Conservation (phyloP, 2,113 vertebrate genomes). For the Calypte anna region DNA sequence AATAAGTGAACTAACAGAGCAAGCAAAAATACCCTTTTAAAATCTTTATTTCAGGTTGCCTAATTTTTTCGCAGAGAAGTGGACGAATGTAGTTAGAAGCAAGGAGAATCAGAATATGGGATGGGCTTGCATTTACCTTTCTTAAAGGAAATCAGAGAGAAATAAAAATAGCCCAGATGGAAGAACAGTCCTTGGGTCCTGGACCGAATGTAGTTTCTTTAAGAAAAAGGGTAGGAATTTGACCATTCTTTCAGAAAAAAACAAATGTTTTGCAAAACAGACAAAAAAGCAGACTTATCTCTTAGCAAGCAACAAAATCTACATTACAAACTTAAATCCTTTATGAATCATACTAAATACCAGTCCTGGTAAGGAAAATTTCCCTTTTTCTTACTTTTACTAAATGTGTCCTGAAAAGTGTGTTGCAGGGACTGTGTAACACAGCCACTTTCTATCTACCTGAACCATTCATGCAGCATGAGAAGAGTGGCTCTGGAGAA, state of each 20-base stretch:
- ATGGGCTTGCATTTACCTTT: not conserved
- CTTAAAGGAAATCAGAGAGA: not conserved
- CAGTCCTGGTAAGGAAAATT: not conserved
- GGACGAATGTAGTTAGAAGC: not conserved
- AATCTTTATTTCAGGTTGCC: not conserved
- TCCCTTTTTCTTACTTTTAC: not conserved
- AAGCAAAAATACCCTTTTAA: not conserved
- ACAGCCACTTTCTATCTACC: not conserved
- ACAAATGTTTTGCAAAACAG: not conserved
- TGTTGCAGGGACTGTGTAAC: not conserved
- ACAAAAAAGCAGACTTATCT: not conserved
- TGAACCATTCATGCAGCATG: not conserved
- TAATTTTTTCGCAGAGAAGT: not conserved
- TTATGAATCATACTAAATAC: not conserved
- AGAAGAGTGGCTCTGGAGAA: not conserved
- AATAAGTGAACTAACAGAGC: not conserved
- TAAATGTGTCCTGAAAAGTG: not conserved
- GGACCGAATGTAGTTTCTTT: not conserved
- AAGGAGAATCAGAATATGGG: not conserved
- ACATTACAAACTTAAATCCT: not conserved
- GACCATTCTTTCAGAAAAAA: not conserved
- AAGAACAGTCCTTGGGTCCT: not conserved
- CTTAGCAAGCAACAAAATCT: not conserved
- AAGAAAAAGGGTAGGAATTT: not conserved
- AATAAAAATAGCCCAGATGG: not conserved